Base-by-base conservation (phyloP, 2,113 vertebrate genomes). In the Sus scrofa region DNA sequence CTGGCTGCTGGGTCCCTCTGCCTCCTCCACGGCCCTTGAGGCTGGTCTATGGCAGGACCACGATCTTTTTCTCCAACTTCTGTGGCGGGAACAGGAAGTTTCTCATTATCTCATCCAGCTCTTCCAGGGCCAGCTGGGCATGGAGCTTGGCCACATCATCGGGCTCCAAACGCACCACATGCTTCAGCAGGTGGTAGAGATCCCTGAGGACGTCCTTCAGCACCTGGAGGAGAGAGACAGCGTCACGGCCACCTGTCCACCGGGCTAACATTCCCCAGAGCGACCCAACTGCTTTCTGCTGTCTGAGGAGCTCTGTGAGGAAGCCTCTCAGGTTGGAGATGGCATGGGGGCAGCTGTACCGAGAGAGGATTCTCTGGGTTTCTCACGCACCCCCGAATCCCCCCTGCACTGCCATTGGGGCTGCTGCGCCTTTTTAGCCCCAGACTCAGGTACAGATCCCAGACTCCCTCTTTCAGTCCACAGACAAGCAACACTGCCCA, bases 151-250 rank as follows among this genome's bases (percentile, higher is more conserved):
- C 83, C 0, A 99, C 98, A 0, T 98, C 96, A 3, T 99, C 99
- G 0, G 96, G 96, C 96, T 99, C 99, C 0, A 96, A 96, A 19
- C 6, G 71, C 26, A 97, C 98, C 90, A 99, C 99, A 30, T 98
- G 99, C 98, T 99, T 99, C 92, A 99, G 98, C 96, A 99, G 99
- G 52, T 99, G 99, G 98, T 99, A 99, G 87, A 99, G 99, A 60
- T 99, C 99, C 98, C 98, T 97, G 96, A 99, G 98, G 24, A 99
- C 99, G 0, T 99, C 99, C n/a, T 6, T 95, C 91, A 99, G 98
- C 89, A 99, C 98, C 99, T 99, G 97, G 14, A 24, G 1, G 12
- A 91, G 63, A 93, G 67, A 20, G 27, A 90, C 5, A 86, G 75
- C 27, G 60, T 79, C 34, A 65, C 27, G 58, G 85, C 22, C 34